Conservation (phyloP, 2,888 invertebrate genomes). For the Eupeodes latifasciatus region DNA sequence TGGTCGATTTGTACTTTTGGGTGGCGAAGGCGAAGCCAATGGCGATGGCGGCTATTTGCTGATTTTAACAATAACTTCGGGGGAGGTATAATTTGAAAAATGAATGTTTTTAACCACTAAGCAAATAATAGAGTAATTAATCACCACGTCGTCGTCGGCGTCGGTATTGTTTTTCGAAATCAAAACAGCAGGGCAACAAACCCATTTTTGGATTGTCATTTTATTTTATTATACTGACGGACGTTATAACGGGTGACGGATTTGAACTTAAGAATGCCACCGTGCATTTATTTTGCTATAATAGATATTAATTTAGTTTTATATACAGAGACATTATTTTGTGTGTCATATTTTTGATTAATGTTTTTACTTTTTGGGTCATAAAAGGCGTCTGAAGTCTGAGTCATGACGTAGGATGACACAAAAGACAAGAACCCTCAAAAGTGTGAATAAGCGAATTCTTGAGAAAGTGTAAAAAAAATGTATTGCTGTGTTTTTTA, state of each 20-base stretch:
- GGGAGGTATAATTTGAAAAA: conserved; percentile 36
- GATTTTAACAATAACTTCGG: conserved; percentile 47
- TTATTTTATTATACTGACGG: conserved; percentile 2
- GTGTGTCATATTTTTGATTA: neutral
- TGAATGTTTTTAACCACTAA: neutral
- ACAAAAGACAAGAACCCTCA: conserved; percentile 23
- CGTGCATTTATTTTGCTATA: conserved; percentile 45
- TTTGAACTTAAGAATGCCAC: conserved; percentile 61
- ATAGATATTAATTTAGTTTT: neutral
- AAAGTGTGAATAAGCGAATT: conserved; percentile 53
- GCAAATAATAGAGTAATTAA: conserved; percentile 68
- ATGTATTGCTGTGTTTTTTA: too few relatives aligned
- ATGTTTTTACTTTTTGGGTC: neutral
- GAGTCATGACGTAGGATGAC: conserved; percentile 55
- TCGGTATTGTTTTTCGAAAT: neutral
- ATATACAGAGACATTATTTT: neutral
- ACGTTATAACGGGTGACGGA: conserved; percentile 59
- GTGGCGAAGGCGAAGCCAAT: conserved; percentile 38
- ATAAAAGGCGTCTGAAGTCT: conserved; percentile 45
- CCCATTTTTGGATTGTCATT: conserved; percentile 23
- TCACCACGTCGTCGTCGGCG: conserved; percentile 11
- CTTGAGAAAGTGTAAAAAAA: neutral
- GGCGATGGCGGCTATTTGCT: conserved; percentile 34
- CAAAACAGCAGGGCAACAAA: conserved; percentile 52
- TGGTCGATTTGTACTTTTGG: conserved; percentile 56